Evolutionary conservation across 2,888 invertebrate genomes (phyloP).

Genomic region (Mesoligia furuncula): DNA sequence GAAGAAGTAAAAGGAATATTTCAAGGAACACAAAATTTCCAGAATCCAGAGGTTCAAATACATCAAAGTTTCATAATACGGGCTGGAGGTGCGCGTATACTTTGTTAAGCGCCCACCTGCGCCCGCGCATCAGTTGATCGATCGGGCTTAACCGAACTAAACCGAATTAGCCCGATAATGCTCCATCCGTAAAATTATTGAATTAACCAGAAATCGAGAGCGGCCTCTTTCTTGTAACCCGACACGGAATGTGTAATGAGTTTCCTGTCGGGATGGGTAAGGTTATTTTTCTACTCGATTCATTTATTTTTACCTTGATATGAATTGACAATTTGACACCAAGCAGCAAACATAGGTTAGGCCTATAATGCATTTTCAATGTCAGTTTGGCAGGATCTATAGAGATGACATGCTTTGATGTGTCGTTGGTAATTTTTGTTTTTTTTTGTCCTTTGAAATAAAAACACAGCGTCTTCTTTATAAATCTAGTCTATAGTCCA

Average conservation of each 20-base stretch:
- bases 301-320: slow-evolving; percentile 24
- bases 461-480: too few species aligned
- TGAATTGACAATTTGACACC: slow-evolving; percentile 42
- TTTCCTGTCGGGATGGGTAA: slow-evolving; percentile 70
- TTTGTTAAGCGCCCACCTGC: slow-evolving; percentile 78
- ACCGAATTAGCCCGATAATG: slow-evolving; percentile 81
- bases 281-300: slow-evolving; percentile 37
- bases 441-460: not conserved
- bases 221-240: slow-evolving; percentile 83
- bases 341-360: not conserved
- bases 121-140: slow-evolving; percentile 80
- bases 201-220: slow-evolving; percentile 80
- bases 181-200: slow-evolving; percentile 81
- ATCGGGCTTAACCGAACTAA: slow-evolving; percentile 76
- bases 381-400: not conserved
- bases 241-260: slow-evolving; percentile 76
- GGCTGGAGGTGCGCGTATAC: slow-evolving; percentile 52
- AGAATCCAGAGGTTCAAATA: slow-evolving; percentile 23
- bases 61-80: slow-evolving; percentile 65
- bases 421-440: not conserved
- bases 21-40: not conserved
- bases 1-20: not conserved
- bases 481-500: too few species aligned
- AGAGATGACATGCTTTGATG: not conserved
- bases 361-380: not conserved